Conservation (phyloP, 2,888 invertebrate species). For the Flexamia atlantica region DNA sequence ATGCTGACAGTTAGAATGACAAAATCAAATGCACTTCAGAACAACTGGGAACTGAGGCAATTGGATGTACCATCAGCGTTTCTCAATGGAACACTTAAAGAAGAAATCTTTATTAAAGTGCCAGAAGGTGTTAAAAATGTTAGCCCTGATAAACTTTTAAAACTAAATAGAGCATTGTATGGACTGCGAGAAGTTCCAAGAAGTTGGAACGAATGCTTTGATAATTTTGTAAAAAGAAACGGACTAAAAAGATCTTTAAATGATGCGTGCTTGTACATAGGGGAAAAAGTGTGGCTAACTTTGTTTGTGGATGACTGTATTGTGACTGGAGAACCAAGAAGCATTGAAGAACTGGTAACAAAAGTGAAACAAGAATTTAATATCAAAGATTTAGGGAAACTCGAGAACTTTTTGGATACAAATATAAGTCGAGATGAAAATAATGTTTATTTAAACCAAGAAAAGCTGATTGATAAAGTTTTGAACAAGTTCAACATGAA, state of each 20-base stretch:
- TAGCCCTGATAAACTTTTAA: neutral
- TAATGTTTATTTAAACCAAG: slow-evolving; percentile 54
- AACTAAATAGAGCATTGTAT: slow-evolving; percentile 6
- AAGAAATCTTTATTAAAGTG: slow-evolving; percentile 20
- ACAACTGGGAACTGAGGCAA: slow-evolving; percentile 55
- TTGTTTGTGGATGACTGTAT: slow-evolving; percentile 18
- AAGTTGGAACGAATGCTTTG: slow-evolving; percentile 15
- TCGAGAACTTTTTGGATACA: slow-evolving; percentile 13
- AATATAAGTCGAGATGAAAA: slow-evolving; percentile 50
- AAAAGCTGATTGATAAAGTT: slow-evolving; percentile 53
- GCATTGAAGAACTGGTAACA: neutral
- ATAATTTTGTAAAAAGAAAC: slow-evolving; percentile 53
- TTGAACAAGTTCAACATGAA: slow-evolving; percentile 58
- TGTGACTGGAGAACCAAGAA: neutral
- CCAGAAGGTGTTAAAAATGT: slow-evolving; percentile 7
- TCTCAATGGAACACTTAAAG: slow-evolving; percentile 62
- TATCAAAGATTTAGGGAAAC: neutral
- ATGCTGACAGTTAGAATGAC: slow-evolving; percentile 47
- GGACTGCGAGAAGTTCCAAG: neutral
- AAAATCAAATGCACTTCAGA: slow-evolving; percentile 45
- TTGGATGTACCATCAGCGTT: too few relatives aligned
- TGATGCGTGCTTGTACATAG: slow-evolving; percentile 43
- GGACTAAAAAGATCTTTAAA: slow-evolving; percentile 46
- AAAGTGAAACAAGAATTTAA: neutral
- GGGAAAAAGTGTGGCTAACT: neutral